Evolutionary conservation across 2,797 vertebrate species (phyloP), one percentile per base, ranked within the genome.

Genomic region (Lepidocolaptes lacrymiger): DNA sequence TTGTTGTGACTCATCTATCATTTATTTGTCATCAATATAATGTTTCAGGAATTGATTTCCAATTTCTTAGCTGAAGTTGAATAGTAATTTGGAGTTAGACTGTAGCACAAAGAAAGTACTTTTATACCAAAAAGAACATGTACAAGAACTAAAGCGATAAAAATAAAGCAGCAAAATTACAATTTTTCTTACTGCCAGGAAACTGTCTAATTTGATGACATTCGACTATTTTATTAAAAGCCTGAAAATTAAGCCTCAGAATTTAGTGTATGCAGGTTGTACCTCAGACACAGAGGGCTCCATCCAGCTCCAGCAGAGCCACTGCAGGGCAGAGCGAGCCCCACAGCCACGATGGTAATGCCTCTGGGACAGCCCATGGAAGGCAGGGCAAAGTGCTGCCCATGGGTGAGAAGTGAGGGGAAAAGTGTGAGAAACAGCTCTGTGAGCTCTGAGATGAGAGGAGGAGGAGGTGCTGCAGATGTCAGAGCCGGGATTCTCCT

Each of bases 1-100:
- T 81, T 71, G 37, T 69, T 86, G 24, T 48, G 63, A 86, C 59
- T 59, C 66, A 18, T 14, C 14, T 89, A 55, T 91, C 30, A 80
- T 92, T 88, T 93, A 51, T 83, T 83, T 85, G 69, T 67, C 67
- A 87, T 76, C 52, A 78, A 87, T 93, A 91, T 64, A 76, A 79
- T 64, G n/a, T 78, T 87, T 93, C 83, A 91, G 58, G 36, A 82
- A 91, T 91, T 72, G 58, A 84, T 97, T 95, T 95, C 63, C 74
- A 90, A 30, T 95, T 78, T 80, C 51, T 86, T 62, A 83, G 64
- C 36, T 83, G 59, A 85, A 81, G 32, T 32, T 85, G 32, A 43
- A 49, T 48, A 66, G 68, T 59, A 89, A 89, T 75, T 84, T 79
- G 36, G 20, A 94, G 39, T 68, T 59, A 85, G 55, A 62, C 30